These are phyloP conservation scores for Dicaeum eximium DNA, from an alignment of 2,113 vertebrate genomes.

Conservation along the genomic window DNA sequence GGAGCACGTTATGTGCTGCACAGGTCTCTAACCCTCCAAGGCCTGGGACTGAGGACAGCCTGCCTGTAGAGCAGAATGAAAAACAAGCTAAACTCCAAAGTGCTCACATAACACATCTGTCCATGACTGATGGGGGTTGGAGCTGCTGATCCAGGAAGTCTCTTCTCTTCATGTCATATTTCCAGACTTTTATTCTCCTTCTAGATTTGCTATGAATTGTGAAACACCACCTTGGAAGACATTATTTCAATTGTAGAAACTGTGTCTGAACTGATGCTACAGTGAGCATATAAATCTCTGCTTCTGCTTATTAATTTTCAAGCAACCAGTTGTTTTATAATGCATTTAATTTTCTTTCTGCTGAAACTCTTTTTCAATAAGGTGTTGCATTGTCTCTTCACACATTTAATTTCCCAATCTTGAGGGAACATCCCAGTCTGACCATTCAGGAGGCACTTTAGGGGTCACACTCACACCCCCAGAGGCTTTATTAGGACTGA, in stretches of 20 bases:
- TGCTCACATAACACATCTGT: not conserved
- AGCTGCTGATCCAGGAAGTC: not conserved
- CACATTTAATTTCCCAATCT: fast-evolving
- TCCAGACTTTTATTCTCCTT: not conserved
- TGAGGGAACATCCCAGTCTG: not conserved
- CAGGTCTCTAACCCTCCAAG: not conserved
- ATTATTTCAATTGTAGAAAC: not conserved
- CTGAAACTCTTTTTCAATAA: not conserved
- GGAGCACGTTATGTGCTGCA: fast-evolving
- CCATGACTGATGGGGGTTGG: not conserved
- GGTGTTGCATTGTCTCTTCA: not conserved
- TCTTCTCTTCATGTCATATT: not conserved
- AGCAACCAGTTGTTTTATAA: not conserved
- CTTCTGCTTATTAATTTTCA: not conserved
- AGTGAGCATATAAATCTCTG: not conserved
- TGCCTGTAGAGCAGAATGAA: not conserved
- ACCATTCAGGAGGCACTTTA: too few species aligned
- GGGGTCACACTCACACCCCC: not conserved
- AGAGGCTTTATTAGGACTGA: fast-evolving
- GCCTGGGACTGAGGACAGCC: not conserved
- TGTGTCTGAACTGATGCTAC: not conserved
- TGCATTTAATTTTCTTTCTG: not conserved
- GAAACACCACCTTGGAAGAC: not conserved
- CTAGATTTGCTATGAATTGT: not conserved
- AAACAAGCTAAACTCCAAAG: not conserved